Evolutionary conservation across 2,888 invertebrate genomes (phyloP).

Genomic region (Homarus gammarus): DNA sequence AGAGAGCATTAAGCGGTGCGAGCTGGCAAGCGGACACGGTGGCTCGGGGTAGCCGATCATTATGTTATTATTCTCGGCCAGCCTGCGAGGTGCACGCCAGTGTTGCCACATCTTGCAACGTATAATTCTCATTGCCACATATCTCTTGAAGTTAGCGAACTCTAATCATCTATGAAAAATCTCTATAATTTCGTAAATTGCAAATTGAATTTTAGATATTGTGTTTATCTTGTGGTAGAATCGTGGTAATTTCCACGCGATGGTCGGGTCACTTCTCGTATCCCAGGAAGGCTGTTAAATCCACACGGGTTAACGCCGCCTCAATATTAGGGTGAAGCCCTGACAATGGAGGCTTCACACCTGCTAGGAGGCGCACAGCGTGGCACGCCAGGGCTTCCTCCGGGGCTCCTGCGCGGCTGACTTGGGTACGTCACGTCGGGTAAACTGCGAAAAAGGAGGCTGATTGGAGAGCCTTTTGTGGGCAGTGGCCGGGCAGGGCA

Average conservation of each 20-base stretch:
- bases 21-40: slow-evolving; percentile 31
- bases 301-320: not conserved
- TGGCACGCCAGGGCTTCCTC: not conserved
- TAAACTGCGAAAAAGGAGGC: not conserved
- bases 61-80: slow-evolving; percentile 57
- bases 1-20: not conserved
- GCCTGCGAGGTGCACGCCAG: slow-evolving; percentile 35
- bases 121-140: slow-evolving; percentile 66
- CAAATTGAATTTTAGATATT: slow-evolving; percentile 70
- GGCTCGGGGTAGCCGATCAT: slow-evolving; percentile 39
- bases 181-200: slow-evolving; percentile 67
- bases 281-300: not conserved
- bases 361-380: not conserved
- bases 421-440: not conserved
- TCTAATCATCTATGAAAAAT: slow-evolving; percentile 70
- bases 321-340: not conserved
- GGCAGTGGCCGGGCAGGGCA: not conserved
- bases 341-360: not conserved
- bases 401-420: not conserved
- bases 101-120: slow-evolving; percentile 55
- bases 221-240: slow-evolving; percentile 64
- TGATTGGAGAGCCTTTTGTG: not conserved
- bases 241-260: slow-evolving; percentile 61
- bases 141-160: slow-evolving; percentile 61
- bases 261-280: slow-evolving; percentile 6